Evolutionary conservation across 2,888 invertebrate species (phyloP).

Genomic region (Holacanthella duospinosa): DNA sequence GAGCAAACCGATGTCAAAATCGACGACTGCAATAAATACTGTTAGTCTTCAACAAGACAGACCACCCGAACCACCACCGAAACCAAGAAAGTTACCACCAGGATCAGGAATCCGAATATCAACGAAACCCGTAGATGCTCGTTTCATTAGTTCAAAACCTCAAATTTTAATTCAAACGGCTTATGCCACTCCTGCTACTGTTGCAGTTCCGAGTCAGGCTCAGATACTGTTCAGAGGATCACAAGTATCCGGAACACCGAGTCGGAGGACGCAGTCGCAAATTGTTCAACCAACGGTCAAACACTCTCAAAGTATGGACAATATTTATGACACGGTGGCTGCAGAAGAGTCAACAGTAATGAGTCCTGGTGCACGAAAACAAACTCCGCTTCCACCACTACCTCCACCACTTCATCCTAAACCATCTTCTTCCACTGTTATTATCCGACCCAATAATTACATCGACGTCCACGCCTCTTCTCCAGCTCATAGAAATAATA

Average conservation of each 20-base stretch:
- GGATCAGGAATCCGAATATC: background rate
- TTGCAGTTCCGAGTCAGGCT: constrained; percentile 41
- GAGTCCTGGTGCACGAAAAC: background rate
- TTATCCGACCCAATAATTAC: constrained; percentile 7
- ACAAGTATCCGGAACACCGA: constrained; percentile 11
- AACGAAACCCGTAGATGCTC: constrained; percentile 59
- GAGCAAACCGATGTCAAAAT: constrained; percentile 27
- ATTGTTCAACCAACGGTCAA: background rate
- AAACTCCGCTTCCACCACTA: constrained; percentile 13
- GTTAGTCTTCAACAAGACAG: constrained; percentile 12
- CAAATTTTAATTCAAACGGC: constrained; percentile 66
- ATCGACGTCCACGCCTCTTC: constrained; percentile 5
- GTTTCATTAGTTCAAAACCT: constrained; percentile 65
- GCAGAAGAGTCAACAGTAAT: constrained; percentile 23
- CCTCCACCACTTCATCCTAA: constrained; percentile 31
- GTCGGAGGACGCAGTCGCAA: background rate
- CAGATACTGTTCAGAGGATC: constrained; percentile 28
- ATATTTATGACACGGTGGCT: constrained; percentile 37
- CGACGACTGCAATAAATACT: constrained; percentile 33
- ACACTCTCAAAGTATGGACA: constrained; percentile 35
- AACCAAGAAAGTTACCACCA: background rate
- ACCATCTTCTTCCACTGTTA: constrained; percentile 18
- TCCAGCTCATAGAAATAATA: constrained; percentile 51
- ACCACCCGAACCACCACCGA: constrained; percentile 34
- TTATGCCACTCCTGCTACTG: constrained; percentile 56